Evolutionary conservation across 2,797 vertebrate species (phyloP), one percentile per base, ranked within the genome.

Genomic region (Coccyzus lansbergi): DNA sequence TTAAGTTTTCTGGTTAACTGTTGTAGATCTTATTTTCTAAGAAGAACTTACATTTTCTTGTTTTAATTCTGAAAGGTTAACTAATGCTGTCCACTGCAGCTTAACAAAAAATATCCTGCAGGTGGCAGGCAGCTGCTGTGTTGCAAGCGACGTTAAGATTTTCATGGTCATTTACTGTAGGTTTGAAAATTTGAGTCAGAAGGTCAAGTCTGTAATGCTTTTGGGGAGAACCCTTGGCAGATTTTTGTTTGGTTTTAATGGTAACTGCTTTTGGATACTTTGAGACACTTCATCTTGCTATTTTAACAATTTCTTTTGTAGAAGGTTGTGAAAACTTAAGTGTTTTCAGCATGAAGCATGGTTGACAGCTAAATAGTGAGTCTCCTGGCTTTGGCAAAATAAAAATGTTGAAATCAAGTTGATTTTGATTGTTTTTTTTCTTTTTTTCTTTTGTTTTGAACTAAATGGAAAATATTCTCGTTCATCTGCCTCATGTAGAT

Each of bases 91-190:
- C 42, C 24, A 29, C 15, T 0, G 0, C 53, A 71, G 56, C 48
- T 58, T 44, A 65, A 48, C 58, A 62, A 60, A 76, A 74, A 77
- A 15, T 26, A 77, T 15, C 92, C 93, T 93, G 86, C 79, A 95
- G 94, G 75, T 92, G 92, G 90, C 95, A 93, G 88, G 25, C 71
- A 59, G 49, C 44, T 70, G 24, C 86, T 84, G 33, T 12, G 17
- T 60, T 84, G 26, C 19, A 22, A 74, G 5, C 15, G 10, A 60
- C 79, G n/a, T 29, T 36, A 42, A 64, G 56, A 25, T 80, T 93
- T 91, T 64, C 12, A 19, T 5, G 2, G 11, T 74, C 15, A 3
- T 5, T n/a, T 65, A 15, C 7, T 26, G 5, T 15, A 29, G n/a
- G 8, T 76, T 77, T 90, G 68, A 63, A 82, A 87, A 29, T 44